These are phyloP conservation scores for Tiliacea citrago DNA, from an alignment of 2,888 invertebrate genomes.

Conservation along the genomic window DNA sequence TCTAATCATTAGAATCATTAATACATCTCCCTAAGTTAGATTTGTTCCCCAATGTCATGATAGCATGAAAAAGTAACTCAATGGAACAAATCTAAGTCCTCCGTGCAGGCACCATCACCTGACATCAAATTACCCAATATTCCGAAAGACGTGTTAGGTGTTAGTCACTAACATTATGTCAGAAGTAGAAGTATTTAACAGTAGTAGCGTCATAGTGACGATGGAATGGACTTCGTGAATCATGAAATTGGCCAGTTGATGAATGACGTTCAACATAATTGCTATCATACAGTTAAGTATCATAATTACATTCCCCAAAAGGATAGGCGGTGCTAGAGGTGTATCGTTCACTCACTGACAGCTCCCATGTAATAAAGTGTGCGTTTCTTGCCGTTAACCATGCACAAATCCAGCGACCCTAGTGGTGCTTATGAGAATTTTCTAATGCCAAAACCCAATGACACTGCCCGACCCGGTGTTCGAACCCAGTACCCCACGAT, in stretches of 20 bases:
- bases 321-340: neutral
- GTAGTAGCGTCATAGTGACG: neutral
- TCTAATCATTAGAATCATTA: no score
- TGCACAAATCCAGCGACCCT: neutral
- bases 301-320: neutral
- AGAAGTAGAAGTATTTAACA: neutral
- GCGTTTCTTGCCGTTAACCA: no score
- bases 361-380: neutral
- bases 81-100: no score
- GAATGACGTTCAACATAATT: slow-evolving; percentile 1
- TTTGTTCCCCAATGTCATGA: no score
- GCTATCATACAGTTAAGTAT: neutral
- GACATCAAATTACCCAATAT: neutral
- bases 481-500: neutral
- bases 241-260: slow-evolving; percentile 3
- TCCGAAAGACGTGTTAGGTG: neutral
- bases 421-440: neutral
- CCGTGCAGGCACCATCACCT: neutral
- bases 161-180: slow-evolving; percentile 23
- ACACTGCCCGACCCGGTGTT: neutral
- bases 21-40: no score
- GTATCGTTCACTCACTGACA: no score
- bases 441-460: no score
- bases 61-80: no score
- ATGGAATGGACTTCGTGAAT: slow-evolving; percentile 3